phyloP scores from a whole-genome alignment of 2,888 invertebrate species.

The Chymomyza fuscimana region DNA sequence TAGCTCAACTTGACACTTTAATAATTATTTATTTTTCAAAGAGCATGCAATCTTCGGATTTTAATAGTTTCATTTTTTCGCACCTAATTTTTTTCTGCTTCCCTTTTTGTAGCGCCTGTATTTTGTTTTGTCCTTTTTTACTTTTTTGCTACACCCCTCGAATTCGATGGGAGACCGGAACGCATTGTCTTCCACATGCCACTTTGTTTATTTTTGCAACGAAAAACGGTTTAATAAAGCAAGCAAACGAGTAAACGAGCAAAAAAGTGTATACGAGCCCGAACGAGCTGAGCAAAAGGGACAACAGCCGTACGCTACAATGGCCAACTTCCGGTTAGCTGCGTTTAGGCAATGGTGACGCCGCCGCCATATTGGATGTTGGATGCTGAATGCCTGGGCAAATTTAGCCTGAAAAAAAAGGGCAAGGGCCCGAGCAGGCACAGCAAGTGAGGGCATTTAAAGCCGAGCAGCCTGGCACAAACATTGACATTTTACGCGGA shows the following conservation, averaged over 20 bases:
- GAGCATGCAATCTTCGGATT: background rate
- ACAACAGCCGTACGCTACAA: constrained; percentile 26
- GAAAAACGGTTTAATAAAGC: constrained; percentile 61
- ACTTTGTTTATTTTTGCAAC: constrained; percentile 47
- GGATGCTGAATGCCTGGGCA: background rate
- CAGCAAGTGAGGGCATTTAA: constrained; percentile 28
- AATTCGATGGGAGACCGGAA: background rate
- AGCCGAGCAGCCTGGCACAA: constrained; percentile 38
- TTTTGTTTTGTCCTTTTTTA: constrained; percentile 27
- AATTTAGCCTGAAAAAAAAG: constrained; percentile 22
- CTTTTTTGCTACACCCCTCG: background rate
- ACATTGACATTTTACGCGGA: constrained; percentile 70
- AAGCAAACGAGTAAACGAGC: constrained; percentile 27
- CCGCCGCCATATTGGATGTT: constrained; percentile 35
- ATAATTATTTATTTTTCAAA: background rate
- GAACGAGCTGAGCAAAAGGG: background rate
- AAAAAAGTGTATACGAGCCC: constrained; percentile 20
- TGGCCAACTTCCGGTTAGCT: constrained; percentile 61
- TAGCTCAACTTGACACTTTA: too few species aligned
- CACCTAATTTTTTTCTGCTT: background rate
- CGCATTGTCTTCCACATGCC: constrained; percentile 41
- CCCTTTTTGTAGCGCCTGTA: constrained; percentile 2
- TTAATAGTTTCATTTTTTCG: background rate
- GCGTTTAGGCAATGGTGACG: constrained; percentile 27
- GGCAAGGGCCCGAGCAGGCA: constrained; percentile 30